Conservation (phyloP, 2,888 invertebrate genomes). For the Scaptomyza caliginosa region DNA sequence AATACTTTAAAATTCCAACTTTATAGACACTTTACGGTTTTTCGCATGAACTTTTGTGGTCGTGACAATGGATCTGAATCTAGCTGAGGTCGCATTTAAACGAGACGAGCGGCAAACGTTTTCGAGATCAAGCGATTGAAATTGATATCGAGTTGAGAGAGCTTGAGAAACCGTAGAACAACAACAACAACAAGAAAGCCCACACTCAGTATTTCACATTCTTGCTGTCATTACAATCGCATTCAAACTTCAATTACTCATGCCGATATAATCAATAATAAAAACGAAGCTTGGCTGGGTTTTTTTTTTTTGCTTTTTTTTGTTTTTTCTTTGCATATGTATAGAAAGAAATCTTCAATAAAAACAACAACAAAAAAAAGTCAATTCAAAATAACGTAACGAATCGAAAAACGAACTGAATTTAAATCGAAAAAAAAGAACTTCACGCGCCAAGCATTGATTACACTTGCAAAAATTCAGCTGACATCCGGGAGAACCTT, state of each 20-base stretch:
- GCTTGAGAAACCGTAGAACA: not conserved
- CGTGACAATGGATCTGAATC: conserved; percentile 71
- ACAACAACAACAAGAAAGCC: conserved; percentile 31
- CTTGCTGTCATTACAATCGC: conserved; percentile 59
- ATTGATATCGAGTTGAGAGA: conserved; percentile 28
- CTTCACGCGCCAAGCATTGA: conserved; percentile 38
- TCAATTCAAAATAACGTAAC: conserved; percentile 52
- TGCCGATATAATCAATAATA: conserved; percentile 65
- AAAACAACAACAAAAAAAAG: not conserved
- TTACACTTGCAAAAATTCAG: conserved; percentile 70
- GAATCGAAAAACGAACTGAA: not conserved
- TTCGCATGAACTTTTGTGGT: conserved; percentile 64
- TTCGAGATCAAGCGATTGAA: conserved; percentile 32
- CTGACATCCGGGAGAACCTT: conserved; percentile 68
- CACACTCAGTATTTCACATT: conserved; percentile 55
- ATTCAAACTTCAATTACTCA: conserved; percentile 65
- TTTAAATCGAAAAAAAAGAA: conserved; percentile 37
- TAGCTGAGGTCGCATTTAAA: conserved; percentile 5
- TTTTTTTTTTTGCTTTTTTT: conserved; percentile 11
- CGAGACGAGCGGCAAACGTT: not conserved
- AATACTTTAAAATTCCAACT: conserved; percentile 17
- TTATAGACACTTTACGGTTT: conserved; percentile 22
- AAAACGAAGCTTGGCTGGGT: conserved; percentile 39
- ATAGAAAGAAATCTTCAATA: conserved; percentile 25
- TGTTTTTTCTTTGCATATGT: conserved; percentile 24